Evolutionary conservation across 2,888 invertebrate species (phyloP), one percentile per base, ranked within the genome.

Genomic region (Augiades crinisus): DNA sequence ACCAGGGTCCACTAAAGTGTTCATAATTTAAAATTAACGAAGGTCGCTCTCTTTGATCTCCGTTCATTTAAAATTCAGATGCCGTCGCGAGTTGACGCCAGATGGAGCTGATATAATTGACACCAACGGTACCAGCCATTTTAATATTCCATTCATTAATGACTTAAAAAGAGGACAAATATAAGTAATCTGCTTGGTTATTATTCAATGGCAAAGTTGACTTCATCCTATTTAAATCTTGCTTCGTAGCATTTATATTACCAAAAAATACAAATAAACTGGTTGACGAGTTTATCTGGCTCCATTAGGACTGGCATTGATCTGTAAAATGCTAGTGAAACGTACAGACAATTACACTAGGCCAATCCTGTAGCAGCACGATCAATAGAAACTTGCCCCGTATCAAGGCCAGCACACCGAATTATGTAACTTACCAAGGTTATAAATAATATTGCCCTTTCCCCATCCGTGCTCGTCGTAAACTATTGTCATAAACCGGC

Each of bases 311-410:
- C n/a, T n/a, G n/a, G n/a, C n/a, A n/a, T n/a, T n/a, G n/a, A n/a
- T n/a, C n/a, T n/a, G n/a, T n/a, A n/a, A n/a, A n/a, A n/a, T n/a
- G n/a, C n/a, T n/a, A n/a, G 27, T 27, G 5, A 12, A n/a, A 30
- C 30, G 12, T 12, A 12, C 30, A 30, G 12, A 30, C 12, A 12
- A 6, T 30, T 5, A 12, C 12, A n/a, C 30, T 30, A 10, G 21
- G 21, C n/a, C 22, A 37, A 21, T 36, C 14, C 33, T 7, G 16
- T 36, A 16, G 24, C 13, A 16, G 12, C 14, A 19, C 30, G 51
- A 51, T 51, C 51, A 14, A 51, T 51, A 51, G 13, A 36, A 36
- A 22, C 12, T 44, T 44, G 44, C 36, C 43, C 41, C 27, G 44
- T 21, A 51, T 31, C 44, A 44, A 51, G 43, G 50, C 8, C 37